Percentiles rank a stretch among this genome's conserved stretches.
Evolutionary conservation across 2,113 vertebrate species (phyloP).

Genomic region (Poeciliopsis prolifica): DNA sequence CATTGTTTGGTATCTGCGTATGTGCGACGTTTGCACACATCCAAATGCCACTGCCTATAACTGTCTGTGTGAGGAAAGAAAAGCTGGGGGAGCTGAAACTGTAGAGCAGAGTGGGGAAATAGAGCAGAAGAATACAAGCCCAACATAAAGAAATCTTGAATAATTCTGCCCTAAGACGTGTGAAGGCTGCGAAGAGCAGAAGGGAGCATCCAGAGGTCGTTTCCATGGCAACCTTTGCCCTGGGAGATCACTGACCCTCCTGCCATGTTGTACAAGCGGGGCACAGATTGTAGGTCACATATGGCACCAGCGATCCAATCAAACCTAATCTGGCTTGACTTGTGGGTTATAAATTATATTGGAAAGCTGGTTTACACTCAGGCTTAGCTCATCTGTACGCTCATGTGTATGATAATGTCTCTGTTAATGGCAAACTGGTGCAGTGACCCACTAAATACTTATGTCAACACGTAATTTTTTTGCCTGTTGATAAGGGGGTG

Average conservation of each 20-base stretch:
- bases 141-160: slow-evolving; percentile 71
- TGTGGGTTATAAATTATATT: slow-evolving; percentile 75
- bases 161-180: slow-evolving; percentile 72
- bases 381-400: slow-evolving; percentile 63
- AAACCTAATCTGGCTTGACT: slow-evolving; percentile 82
- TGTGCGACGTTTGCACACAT: slow-evolving; percentile 18
- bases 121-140: slow-evolving; percentile 76
- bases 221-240: slow-evolving; percentile 83
- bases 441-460: slow-evolving; percentile 56
- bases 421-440: slow-evolving; percentile 47
- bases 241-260: slow-evolving; percentile 79
- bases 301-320: slow-evolving; percentile 82
- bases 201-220: slow-evolving; percentile 78
- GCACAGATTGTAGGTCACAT: slow-evolving; percentile 84
- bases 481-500: neutral
- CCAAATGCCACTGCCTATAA: slow-evolving; percentile 36
- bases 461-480: slow-evolving; percentile 54
- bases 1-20: slow-evolving; percentile 14
- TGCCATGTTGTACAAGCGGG: slow-evolving; percentile 60
- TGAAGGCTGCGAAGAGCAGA: slow-evolving; percentile 54
- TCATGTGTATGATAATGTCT: slow-evolving; percentile 42
- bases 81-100: slow-evolving; percentile 44
- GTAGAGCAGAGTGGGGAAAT: slow-evolving; percentile 67
- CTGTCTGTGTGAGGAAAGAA: slow-evolving; percentile 20
- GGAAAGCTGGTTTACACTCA: slow-evolving; percentile 67